These are phyloP conservation scores for Hylomyscus alleni DNA, from an alignment of 2,797 vertebrate genomes.

Conservation along the genomic window DNA sequence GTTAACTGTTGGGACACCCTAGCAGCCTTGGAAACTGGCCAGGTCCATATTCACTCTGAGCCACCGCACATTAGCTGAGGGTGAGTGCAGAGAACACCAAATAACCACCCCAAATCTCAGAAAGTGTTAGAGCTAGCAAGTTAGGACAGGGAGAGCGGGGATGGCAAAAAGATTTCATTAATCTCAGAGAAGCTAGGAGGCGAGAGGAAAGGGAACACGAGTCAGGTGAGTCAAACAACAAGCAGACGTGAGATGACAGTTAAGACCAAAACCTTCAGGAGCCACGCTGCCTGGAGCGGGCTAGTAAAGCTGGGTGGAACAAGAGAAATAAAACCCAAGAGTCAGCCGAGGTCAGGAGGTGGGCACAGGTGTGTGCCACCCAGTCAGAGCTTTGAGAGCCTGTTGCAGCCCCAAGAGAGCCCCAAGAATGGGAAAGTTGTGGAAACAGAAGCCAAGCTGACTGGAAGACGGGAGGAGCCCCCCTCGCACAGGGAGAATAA, in stretches of 20 bases:
- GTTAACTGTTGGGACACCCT: accelerated
- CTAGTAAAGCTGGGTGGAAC: accelerated
- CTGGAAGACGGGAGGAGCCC: neutral
- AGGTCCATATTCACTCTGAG: accelerated
- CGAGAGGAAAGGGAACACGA: accelerated
- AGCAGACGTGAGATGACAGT: neutral
- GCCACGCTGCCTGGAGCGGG: accelerated
- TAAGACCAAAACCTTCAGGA: no score
- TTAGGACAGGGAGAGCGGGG: neutral
- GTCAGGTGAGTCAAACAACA: neutral
- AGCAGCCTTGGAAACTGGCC: neutral
- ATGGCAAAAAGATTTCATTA: accelerated
- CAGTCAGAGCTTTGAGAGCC: accelerated
- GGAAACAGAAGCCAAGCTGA: neutral
- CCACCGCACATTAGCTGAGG: accelerated
- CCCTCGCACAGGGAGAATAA: accelerated
- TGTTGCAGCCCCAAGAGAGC: accelerated
- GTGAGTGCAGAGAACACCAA: accelerated
- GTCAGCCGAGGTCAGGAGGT: accelerated
- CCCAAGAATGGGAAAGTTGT: accelerated
- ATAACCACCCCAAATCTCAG: neutral
- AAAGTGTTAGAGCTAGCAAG: accelerated
- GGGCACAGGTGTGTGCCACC: accelerated
- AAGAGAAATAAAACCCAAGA: accelerated
- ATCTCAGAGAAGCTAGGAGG: neutral